These are phyloP conservation scores for Callyntrura guangdongensis DNA, from an alignment of 2,888 invertebrate species.

Conservation along the genomic window DNA sequence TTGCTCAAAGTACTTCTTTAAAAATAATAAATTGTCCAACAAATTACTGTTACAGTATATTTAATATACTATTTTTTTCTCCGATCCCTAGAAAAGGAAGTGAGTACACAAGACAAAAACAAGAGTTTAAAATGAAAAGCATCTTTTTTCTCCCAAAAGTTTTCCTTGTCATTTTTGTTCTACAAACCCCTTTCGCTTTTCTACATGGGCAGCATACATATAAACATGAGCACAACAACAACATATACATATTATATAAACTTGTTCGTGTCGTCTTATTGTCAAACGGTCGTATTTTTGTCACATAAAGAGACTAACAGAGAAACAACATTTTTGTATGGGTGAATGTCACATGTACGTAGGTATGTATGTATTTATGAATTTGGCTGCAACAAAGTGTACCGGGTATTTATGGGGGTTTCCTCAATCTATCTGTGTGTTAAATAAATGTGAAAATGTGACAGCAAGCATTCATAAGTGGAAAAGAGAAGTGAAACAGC, in stretches of 20 bases:
- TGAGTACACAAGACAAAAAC: background rate
- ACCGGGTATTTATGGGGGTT: too few relatives aligned
- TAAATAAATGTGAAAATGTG: conserved; percentile 52
- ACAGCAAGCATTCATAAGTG: conserved; percentile 48
- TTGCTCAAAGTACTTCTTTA: conserved; percentile 2
- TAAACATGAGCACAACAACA: too few relatives aligned
- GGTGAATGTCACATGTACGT: background rate
- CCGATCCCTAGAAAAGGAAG: conserved; percentile 16
- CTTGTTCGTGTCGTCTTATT: background rate
- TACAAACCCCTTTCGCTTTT: background rate
- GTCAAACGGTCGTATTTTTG: background rate
- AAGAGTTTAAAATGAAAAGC: conserved; percentile 13
- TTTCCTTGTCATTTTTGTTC: background rate
- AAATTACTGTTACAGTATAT: conserved; percentile 53
- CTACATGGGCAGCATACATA: background rate
- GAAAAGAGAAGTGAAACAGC: conserved; percentile 31
- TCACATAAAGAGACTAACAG: background rate
- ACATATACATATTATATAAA: too few relatives aligned
- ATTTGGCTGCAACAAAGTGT: background rate
- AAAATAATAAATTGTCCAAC: conserved; percentile 48
- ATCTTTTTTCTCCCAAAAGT: background rate
- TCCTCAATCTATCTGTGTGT: background rate
- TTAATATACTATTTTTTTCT: conserved; percentile 24
- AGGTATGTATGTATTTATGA: background rate
- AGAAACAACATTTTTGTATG: background rate